Base-by-base conservation (phyloP, 2,888 invertebrate genomes). In the Hypolimnas misippus region DNA sequence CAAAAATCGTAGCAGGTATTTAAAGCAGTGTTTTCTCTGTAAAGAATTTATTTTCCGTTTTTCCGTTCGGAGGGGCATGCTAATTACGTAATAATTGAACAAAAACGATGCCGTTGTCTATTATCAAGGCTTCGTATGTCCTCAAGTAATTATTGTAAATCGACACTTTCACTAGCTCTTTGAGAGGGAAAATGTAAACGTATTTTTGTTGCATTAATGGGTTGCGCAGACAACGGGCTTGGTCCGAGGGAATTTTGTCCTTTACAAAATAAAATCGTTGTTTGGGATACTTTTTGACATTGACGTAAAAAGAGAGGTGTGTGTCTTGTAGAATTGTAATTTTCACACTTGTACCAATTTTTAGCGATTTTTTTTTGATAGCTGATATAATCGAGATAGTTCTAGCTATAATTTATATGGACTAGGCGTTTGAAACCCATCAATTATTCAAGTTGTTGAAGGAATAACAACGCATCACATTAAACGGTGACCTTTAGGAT, bases 141-240 rank as follows among this genome's bases (percentile, higher is more conserved):
- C 55, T 52, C 25, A 42, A 50, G 56, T 67, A 62, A 67, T 67
- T 67, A 58, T 44, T 65, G 62, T 55, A 65, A 67, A 65, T 65
- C 53, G 65, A 65, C 59, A 60, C 67, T 65, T 66, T 56, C 44
- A 25, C 29, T 29, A n/a, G 44, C 29, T 53, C 53, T 60, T 60
- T 54, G 46, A 60, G 25, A 60, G 46, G 8, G n/a, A 44, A 54
- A 29, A 38, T 59, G 44, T n/a, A 3, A 31, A 51, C 17, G 51
- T 53, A 21, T 53, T 33, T 59, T 38, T 7, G 33, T 21, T 52
- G 42, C 25, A 21, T 42, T 53, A 44, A 33, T 8, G 29, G 19
- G 19, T 19, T 17, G 57, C n/a, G n/a, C n/a, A n/a, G n/a, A n/a
- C n/a, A 35, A 35, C 2, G 2, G 35, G n/a, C n/a, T n/a, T 35